Evolutionary conservation across 2,888 invertebrate species (phyloP), one percentile per base, ranked within the genome.

Genomic region (Isotomurus palustris): DNA sequence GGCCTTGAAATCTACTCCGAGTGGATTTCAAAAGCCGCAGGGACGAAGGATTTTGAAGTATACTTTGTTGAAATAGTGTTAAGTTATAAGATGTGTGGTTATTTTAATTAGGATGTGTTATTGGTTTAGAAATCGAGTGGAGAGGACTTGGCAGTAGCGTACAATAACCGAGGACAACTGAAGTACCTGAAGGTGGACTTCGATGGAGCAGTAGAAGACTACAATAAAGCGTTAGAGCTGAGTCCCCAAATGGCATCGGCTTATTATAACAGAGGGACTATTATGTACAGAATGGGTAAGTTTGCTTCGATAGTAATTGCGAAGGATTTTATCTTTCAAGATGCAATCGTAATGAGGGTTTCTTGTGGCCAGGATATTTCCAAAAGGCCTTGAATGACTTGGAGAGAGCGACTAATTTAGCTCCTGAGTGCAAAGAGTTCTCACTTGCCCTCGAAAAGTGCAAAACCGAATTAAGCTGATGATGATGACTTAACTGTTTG

Each of bases 251-350:
- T 73, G 24, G 71, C 74, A 14, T 67, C 71, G 24, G 72, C 74
- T 0, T 74, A 72, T 60, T 77, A 76, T 65, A 77, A 77, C 68
- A 67, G 76, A 59, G 77, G 75, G 17, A 73, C 76, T 2, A 74
- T 77, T 17, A 68, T 72, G 47, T 77, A 77, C 59, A 69, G 77
- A 57, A 70, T 77, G 53, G 75, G 76, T 76, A 69, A 63, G 62
- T 49, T 14, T n/a, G 10, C 14, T 19, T 36, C 32, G n/a, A n/a
- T n/a, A n/a, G n/a, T n/a, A n/a, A n/a, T n/a, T n/a, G n/a, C n/a
- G n/a, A n/a, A n/a, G n/a, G n/a, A n/a, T n/a, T n/a, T n/a, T n/a
- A n/a, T n/a, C n/a, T n/a, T n/a, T n/a, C n/a, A n/a, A n/a, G n/a
- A n/a, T n/a, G n/a, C n/a, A n/a, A n/a, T n/a, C n/a, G n/a, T n/a